Evolutionary conservation across 2,888 invertebrate genomes (phyloP).

Genomic region (Cryptocheilus praepositus): DNA sequence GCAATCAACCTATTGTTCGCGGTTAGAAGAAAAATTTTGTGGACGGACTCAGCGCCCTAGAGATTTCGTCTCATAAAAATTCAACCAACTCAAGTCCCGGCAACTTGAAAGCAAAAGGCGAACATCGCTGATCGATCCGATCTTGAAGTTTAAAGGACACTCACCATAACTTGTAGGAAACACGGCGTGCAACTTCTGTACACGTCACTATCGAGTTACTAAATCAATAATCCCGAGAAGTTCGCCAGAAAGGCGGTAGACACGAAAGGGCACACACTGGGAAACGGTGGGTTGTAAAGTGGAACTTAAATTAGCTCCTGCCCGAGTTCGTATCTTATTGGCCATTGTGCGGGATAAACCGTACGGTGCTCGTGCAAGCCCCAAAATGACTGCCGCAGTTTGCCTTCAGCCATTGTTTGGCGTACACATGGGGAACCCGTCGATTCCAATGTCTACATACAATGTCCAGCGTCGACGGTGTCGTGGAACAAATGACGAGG

Average conservation of each 20-base stretch:
- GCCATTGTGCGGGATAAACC: constrained; percentile 12
- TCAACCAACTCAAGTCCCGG: too few relatives aligned
- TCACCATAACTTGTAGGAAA: not conserved
- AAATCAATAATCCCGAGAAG: constrained; percentile 9
- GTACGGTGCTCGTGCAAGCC: not conserved
- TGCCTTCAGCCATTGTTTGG: constrained; percentile 16
- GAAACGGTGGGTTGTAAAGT: constrained; percentile 5
- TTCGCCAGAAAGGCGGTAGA: not conserved
- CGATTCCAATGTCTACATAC: not conserved
- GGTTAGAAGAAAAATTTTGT: too few relatives aligned
- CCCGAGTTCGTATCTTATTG: constrained; percentile 16
- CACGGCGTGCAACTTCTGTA: not conserved
- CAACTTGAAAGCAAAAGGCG: too few relatives aligned
- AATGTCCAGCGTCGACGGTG: not conserved
- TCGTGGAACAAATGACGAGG: not conserved
- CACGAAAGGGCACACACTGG: not conserved
- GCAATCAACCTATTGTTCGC: too few relatives aligned
- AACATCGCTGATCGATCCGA: too few relatives aligned
- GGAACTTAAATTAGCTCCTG: constrained; percentile 11
- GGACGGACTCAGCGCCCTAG: too few relatives aligned
- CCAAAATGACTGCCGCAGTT: constrained; percentile 11
- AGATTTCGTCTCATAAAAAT: too few relatives aligned
- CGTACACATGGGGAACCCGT: not conserved
- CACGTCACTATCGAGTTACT: constrained; percentile 4
- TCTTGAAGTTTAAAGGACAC: too few relatives aligned